Percentiles rank a stretch among this genome's conserved stretches.
Evolutionary conservation across 2,888 invertebrate species (phyloP).

Genomic region (Campopleginae sp.): DNA sequence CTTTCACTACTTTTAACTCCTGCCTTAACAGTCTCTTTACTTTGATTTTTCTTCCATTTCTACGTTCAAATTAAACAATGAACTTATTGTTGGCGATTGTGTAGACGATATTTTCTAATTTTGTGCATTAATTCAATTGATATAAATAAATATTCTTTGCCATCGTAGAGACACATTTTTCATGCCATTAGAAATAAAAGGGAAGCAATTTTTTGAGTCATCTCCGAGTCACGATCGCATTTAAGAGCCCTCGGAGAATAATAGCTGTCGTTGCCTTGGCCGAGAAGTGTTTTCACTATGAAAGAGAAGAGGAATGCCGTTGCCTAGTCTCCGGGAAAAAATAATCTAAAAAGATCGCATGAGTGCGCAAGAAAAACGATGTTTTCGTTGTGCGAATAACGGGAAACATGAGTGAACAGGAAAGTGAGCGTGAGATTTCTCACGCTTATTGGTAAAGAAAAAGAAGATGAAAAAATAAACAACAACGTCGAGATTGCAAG

Average conservation of each 20-base stretch:
- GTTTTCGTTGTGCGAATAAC: slow-evolving; percentile 2
- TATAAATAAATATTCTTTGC: neutral
- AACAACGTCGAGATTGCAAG: neutral
- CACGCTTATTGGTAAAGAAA: slow-evolving; percentile 3
- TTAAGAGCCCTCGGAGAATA: neutral
- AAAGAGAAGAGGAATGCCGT: neutral
- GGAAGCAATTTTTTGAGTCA: neutral
- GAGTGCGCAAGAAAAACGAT: slow-evolving; percentile 37
- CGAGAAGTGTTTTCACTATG: neutral
- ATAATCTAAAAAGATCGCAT: slow-evolving; percentile 52
- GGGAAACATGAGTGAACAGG: slow-evolving; percentile 20
- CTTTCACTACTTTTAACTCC: neutral
- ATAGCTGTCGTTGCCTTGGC: neutral
- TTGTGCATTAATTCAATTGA: neutral
- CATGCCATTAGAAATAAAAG: neutral
- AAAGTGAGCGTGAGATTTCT: slow-evolving; percentile 14
- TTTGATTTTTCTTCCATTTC: neutral
- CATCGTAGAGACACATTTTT: neutral
- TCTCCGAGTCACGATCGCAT: neutral
- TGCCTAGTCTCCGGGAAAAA: slow-evolving; percentile 1
- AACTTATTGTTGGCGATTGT: neutral
- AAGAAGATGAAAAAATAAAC: neutral
- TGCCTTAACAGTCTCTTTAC: neutral
- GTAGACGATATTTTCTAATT: neutral
- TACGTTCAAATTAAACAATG: neutral